Evolutionary conservation across 2,797 vertebrate genomes (phyloP), one percentile per base, ranked within the genome.

Genomic region (Tamandua tetradactyla): DNA sequence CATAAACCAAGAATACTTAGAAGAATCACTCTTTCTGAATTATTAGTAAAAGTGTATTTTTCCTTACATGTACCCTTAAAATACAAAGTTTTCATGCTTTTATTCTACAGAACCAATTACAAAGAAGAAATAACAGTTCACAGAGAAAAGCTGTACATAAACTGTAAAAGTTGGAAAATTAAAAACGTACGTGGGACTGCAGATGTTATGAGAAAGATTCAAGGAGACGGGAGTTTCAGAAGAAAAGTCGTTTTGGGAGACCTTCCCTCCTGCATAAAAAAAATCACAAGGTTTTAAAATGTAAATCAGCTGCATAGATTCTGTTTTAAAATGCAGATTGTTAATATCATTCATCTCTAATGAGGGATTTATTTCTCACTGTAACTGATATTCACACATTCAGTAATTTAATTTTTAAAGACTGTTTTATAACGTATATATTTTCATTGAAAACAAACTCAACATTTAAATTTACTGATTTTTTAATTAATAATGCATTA

Each of bases 161-260:
- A 64, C 2, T 0, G 5, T 5, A 42, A 55, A 8, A 62, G 37
- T 12, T 0, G 23, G 64, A 17, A 35, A 42, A 25, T 0, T 1
- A 12, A 68, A 78, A 17, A 85, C 98, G 98, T 98, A 98, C 98
- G 94, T 98, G 96, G 98, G 98, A 93, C 97, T 98, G 97, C 98
- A 98, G 98, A 98, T 98, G 96, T 97, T 98, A 96, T 98, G 98
- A 91, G 98, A 98, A 57, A 98, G 97, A 95, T 97, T 98, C 97
- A 98, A 97, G 96, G 98, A 97, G 96, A 98, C 95, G 91, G 98
- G 97, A 71, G 98, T 94, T 96, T 98, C 98, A 94, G 97, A 93
- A 95, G 98, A 95, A 93, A 98, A 98, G 94, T 98, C 97, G 91
- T 84, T 98, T 88, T 98, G 98, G 88, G 98, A 96, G 96, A 97